Conservation (phyloP, 2,888 invertebrate species). For the Sericinus montela region DNA sequence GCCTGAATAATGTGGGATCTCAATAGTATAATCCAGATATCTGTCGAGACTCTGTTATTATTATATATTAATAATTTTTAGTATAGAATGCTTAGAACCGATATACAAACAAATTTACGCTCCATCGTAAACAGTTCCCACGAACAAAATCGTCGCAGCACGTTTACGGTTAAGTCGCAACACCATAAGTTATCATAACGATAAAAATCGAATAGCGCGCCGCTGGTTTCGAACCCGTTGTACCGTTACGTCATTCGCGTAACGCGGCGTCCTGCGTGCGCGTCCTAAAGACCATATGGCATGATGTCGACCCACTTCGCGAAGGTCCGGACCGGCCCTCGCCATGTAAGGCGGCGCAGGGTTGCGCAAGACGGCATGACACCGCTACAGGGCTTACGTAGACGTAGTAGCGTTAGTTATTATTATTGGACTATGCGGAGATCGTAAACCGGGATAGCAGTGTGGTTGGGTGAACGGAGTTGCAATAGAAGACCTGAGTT, state of each 20-base stretch:
- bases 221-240: slow-evolving; percentile 6
- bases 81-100: neutral
- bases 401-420: neutral
- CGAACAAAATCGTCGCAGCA: neutral
- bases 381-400: neutral
- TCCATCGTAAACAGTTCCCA: neutral
- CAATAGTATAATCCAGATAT: no score
- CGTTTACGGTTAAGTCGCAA: neutral
- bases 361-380: slow-evolving; percentile 50
- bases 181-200: slow-evolving; percentile 1
- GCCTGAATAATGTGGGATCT: no score
- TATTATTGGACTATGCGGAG: neutral
- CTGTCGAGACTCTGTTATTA: no score
- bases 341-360: slow-evolving; percentile 62
- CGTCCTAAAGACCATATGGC: slow-evolving; percentile 57
- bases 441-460: no score
- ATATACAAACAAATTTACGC: neutral
- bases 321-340: slow-evolving; percentile 63
- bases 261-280: slow-evolving; percentile 29
- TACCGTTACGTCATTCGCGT: slow-evolving; percentile 5
- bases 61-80: no score
- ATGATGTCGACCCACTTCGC: slow-evolving; percentile 68
- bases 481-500: no score
- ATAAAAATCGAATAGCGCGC: neutral
- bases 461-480: no score